Base-by-base conservation (phyloP, 1,140 invertebrate species). In the Lepidurus arcticus region DNA sequence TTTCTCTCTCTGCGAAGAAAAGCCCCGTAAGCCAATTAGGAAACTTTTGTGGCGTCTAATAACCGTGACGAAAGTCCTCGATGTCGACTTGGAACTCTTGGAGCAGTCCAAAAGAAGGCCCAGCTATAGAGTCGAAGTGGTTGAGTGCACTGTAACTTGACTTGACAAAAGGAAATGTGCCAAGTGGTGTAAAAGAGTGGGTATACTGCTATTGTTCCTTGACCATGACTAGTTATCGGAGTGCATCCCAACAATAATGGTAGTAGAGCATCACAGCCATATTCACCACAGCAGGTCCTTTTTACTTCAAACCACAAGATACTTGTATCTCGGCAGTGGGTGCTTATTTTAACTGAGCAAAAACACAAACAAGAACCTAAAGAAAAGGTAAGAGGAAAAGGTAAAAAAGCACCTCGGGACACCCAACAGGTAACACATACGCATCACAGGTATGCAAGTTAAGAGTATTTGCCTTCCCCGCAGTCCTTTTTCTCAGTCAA, bases 21-120 rank as follows among this genome's bases (percentile, higher is more conserved):
- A 65, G 53, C 16, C 53, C 53, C 53, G 53, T 65, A 65, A 65
- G 53, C 53, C 53, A 65, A 65, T 65, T 65, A 65, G 53, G 53
- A 65, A 21, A 65, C 53, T 65, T 65, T 65, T 65, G 53, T 21
- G 53, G 53, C 53, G 53, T 65, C 53, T 65, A 65, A 65, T 65
- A 65, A 65, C 53, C 53, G 53, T 65, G 53, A 65, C 8, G 53
- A 65, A 65, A 65, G 53, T 65, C 13, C 53, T 65, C 53, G 53
- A n/a, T 65, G 21, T 4, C 21, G 53, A n/a, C n/a, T 65, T 65
- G 8, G 53, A 8, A 65, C 21, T 65, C 13, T 34, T 34, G 34
- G 34, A 21, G 53, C 16, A 65, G 53, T 13, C 53, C 21, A 1
- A 65, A 65, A 13, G 16, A 65, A 21, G 53, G 53, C 53, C 53